These are phyloP conservation scores for Rhadinocentrus ornatus DNA, from an alignment of 2,797 vertebrate species.

Conservation along the genomic window DNA sequence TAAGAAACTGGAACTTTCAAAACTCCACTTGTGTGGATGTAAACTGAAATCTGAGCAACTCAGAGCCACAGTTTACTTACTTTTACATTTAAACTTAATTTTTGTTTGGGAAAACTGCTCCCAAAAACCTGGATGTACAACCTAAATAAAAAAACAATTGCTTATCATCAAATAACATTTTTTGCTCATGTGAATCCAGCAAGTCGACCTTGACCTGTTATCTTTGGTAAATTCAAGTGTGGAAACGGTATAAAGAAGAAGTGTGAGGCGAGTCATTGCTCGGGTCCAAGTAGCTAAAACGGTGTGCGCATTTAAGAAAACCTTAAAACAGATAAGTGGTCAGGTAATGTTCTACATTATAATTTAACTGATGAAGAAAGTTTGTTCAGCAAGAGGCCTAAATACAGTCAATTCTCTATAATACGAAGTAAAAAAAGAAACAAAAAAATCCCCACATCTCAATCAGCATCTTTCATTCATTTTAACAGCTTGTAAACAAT, in stretches of 20 bases:
- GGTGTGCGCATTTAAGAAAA: slow-evolving; percentile 35
- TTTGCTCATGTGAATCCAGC: slow-evolving; percentile 26
- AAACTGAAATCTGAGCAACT: slow-evolving; percentile 25
- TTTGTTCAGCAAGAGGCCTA: slow-evolving; percentile 34
- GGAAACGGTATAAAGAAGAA: slow-evolving; percentile 28
- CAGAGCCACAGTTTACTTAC: slow-evolving; percentile 8
- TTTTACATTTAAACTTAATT: slow-evolving; percentile 18
- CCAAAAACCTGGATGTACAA: slow-evolving; percentile 56
- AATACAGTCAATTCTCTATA: slow-evolving; percentile 48
- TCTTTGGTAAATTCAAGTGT: slow-evolving; percentile 64
- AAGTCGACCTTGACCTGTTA: slow-evolving; percentile 18
- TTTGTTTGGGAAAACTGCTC: slow-evolving; percentile 26
- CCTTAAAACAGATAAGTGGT: slow-evolving; percentile 31
- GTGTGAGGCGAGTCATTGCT: not conserved
- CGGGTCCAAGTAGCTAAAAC: slow-evolving; percentile 18
- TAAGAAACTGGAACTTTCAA: slow-evolving; percentile 14
- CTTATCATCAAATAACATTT: slow-evolving; percentile 35
- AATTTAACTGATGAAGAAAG: slow-evolving; percentile 26
- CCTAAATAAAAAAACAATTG: slow-evolving; percentile 71
- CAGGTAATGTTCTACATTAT: slow-evolving; percentile 21
- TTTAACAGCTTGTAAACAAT: slow-evolving; percentile 66
- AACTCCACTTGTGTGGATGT: slow-evolving; percentile 3
- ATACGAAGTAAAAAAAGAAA: slow-evolving; percentile 44
- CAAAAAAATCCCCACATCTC: slow-evolving; percentile 35
- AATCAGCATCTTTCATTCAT: slow-evolving; percentile 46